These are phyloP conservation scores for Phasianus colchicus DNA, from an alignment of 2,113 vertebrate species.

Conservation along the genomic window DNA sequence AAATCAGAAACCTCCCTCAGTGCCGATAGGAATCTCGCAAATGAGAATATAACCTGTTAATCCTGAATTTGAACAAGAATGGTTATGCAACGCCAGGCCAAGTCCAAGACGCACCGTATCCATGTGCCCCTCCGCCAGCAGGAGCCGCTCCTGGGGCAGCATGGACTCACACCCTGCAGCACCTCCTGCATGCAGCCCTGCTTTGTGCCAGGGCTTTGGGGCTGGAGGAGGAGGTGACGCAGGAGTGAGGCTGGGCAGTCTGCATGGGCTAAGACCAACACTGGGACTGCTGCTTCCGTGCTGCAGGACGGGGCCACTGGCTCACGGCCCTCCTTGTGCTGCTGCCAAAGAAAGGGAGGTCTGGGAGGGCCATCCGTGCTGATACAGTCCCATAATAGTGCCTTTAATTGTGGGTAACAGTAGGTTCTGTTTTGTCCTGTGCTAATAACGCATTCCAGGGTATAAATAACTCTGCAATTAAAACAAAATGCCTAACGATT, in stretches of 20 bases:
- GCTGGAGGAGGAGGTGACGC: not conserved
- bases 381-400: not conserved
- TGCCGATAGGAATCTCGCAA: constrained; percentile 32
- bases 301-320: not conserved
- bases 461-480: constrained; percentile 67
- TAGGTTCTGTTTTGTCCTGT: constrained; percentile 20
- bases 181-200: not conserved
- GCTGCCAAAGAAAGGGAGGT: not conserved
- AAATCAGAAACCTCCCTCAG: constrained; percentile 65
- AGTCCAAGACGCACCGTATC: constrained; percentile 14
- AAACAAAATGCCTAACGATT: constrained; percentile 41
- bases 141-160: not conserved
- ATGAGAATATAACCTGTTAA: constrained; percentile 71
- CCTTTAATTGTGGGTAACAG: constrained; percentile 23
- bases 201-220: not conserved
- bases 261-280: not conserved
- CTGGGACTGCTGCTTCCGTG: not conserved
- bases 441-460: constrained; percentile 56
- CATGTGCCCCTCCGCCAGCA: not conserved
- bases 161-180: not conserved
- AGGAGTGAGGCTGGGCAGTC: not conserved
- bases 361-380: not conserved
- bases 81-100: constrained; percentile 21
- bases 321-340: not conserved
- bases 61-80: constrained; percentile 56